Percentiles rank a stretch among this genome's conserved stretches.
Evolutionary conservation across 1,140 invertebrate genomes (phyloP).

Genomic region (Alviniconcha marisindica): DNA sequence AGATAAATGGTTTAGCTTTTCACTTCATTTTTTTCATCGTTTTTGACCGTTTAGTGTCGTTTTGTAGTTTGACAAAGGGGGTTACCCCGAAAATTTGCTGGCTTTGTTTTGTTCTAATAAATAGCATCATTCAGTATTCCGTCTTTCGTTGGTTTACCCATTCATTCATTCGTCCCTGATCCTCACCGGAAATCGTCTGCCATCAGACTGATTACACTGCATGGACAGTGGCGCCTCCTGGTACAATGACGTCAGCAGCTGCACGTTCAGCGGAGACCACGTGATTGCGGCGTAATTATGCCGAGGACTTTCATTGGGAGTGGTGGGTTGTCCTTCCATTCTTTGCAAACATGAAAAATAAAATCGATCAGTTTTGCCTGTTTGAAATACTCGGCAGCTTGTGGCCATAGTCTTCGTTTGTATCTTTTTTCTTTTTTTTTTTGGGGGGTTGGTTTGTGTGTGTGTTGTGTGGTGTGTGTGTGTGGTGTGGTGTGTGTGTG

Average conservation of each 20-base stretch:
- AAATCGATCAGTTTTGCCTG: too few species aligned
- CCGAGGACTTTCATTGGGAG: constrained; percentile 74
- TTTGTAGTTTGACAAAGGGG: neutral
- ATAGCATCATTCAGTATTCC: neutral
- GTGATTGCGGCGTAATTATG: constrained; percentile 88
- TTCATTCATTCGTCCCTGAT: neutral
- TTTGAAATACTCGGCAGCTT: too few species aligned
- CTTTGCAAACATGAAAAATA: constrained; percentile 57
- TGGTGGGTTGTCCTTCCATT: constrained; percentile 78
- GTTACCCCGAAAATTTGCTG: neutral
- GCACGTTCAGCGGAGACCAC: constrained; percentile 88
- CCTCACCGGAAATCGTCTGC: constrained; percentile 86
- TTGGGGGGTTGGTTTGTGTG: too few species aligned
- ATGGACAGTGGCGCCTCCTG: constrained; percentile 92
- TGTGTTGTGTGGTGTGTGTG: too few species aligned
- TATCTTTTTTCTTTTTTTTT: too few species aligned
- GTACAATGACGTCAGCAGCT: constrained; percentile 87
- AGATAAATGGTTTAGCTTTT: neutral
- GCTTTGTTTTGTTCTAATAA: neutral
- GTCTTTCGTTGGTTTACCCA: neutral
- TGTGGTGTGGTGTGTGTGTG: too few species aligned
- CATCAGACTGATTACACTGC: constrained; percentile 96
- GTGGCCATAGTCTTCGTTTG: too few species aligned
- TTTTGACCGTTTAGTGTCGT: too few species aligned
- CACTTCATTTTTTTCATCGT: neutral